Percentiles rank a stretch among this genome's conserved stretches.
Conservation (phyloP, 2,888 invertebrate species). For the Limnephilus lunatus region DNA sequence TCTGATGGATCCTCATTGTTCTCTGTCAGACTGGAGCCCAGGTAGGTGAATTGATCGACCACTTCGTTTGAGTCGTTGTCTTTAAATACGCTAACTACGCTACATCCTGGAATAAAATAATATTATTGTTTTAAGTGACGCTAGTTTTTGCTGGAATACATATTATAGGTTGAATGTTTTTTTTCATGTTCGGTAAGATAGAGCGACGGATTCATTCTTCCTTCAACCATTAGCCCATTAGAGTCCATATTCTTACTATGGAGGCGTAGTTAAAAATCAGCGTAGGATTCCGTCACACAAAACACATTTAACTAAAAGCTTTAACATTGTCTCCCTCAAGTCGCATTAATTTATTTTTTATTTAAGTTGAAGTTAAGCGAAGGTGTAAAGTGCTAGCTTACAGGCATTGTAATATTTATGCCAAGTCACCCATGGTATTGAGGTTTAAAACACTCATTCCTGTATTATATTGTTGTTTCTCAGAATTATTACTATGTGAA, state of each 20-base stretch:
- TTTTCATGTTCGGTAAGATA: too few relatives aligned
- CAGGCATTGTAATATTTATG: not conserved
- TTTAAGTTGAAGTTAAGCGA: not conserved
- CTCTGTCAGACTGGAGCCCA: too few relatives aligned
- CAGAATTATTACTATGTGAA: not conserved
- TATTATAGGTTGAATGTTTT: too few relatives aligned
- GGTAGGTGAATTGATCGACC: too few relatives aligned
- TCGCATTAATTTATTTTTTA: not conserved
- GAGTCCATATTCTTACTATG: not conserved
- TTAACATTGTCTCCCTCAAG: not conserved
- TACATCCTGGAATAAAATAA: too few relatives aligned
- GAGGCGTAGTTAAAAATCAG: not conserved
- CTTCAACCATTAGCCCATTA: not conserved
- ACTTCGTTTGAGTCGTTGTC: too few relatives aligned
- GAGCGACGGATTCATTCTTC: not conserved
- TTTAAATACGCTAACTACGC: too few relatives aligned
- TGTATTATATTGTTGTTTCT: not conserved
- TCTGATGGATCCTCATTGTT: too few relatives aligned
- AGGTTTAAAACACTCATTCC: not conserved
- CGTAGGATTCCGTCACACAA: not conserved
- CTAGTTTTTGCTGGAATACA: too few relatives aligned
- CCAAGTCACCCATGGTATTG: not conserved
- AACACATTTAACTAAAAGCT: not conserved
- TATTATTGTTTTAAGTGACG: too few relatives aligned
- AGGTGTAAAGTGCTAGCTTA: not conserved